phyloP scores from a whole-genome alignment of 2,113 vertebrate genomes.

The Acrocephalus kingi region DNA sequence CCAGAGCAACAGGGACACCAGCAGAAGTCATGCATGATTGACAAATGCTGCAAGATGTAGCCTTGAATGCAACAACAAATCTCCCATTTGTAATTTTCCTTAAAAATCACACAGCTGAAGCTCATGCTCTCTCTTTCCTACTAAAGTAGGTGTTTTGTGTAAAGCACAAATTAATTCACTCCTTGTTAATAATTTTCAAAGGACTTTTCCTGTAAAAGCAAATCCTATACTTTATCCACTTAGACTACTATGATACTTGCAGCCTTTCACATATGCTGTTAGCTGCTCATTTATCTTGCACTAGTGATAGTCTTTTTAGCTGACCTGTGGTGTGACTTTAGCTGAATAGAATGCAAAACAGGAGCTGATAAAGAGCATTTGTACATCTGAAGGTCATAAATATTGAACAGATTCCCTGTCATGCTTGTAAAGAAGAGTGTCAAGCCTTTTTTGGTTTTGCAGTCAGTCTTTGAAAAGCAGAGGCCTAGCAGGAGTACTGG shows the following conservation, averaged over 20 bases:
- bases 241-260: neutral
- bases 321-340: constrained; percentile 36
- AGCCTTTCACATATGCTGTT: neutral
- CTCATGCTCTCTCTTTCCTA: neutral
- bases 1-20: neutral
- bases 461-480: constrained; percentile 9
- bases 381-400: constrained; percentile 55
- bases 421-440: neutral
- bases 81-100: neutral
- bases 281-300: constrained; percentile 55
- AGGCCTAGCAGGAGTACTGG: neutral
- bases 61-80: neutral
- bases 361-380: constrained; percentile 54
- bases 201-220: neutral
- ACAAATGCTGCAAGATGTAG: neutral
- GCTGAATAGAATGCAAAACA: constrained; percentile 53
- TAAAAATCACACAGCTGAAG: neutral
- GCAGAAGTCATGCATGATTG: neutral
- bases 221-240: neutral
- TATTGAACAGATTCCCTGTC: constrained; percentile 46
- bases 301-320: constrained; percentile 8
- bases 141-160: neutral
- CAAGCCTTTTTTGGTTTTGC: neutral
- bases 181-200: neutral
- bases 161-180: neutral